Evolutionary conservation across 2,797 vertebrate species (phyloP).

Genomic region (Sebastes elongatus): DNA sequence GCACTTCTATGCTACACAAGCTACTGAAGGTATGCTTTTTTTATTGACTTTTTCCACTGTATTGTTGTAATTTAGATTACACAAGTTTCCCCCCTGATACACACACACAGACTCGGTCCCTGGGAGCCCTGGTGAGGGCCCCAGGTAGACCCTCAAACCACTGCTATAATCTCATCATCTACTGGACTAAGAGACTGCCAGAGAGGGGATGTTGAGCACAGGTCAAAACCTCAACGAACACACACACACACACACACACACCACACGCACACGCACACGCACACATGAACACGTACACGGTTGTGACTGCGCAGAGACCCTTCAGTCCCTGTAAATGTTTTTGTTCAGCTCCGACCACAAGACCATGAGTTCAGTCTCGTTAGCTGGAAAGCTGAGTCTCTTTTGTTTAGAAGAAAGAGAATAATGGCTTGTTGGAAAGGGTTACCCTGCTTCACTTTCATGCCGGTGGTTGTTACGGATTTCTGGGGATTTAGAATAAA

Average conservation of each 20-base stretch:
- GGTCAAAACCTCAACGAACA: conserved; percentile 37
- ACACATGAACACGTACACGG: neutral
- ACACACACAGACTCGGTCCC: neutral
- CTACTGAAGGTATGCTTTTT: neutral
- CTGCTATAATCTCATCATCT: conserved; percentile 58
- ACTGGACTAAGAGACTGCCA: neutral
- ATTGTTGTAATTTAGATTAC: conserved; percentile 15
- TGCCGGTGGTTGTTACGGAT: conserved; percentile 68
- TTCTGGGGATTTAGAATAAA: conserved; percentile 71
- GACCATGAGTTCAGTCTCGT: conserved; percentile 49
- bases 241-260: too few relatives aligned
- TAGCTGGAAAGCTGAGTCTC: conserved; percentile 55
- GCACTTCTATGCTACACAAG: too few relatives aligned
- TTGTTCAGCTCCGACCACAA: conserved; percentile 61
- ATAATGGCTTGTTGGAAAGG: conserved; percentile 60
- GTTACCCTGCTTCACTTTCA: conserved; percentile 53
- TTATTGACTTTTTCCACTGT: conserved; percentile 12
- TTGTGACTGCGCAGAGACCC: conserved; percentile 15
- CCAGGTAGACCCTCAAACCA: conserved; percentile 41
- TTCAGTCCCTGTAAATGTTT: conserved; percentile 52
- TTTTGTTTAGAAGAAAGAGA: conserved; percentile 67
- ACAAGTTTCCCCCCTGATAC: neutral
- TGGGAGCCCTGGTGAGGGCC: neutral
- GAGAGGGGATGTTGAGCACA: conserved; percentile 33
- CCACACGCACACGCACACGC: neutral